phyloP scores from a whole-genome alignment of 2,888 invertebrate genomes.

The Protophormia terraenovae region DNA sequence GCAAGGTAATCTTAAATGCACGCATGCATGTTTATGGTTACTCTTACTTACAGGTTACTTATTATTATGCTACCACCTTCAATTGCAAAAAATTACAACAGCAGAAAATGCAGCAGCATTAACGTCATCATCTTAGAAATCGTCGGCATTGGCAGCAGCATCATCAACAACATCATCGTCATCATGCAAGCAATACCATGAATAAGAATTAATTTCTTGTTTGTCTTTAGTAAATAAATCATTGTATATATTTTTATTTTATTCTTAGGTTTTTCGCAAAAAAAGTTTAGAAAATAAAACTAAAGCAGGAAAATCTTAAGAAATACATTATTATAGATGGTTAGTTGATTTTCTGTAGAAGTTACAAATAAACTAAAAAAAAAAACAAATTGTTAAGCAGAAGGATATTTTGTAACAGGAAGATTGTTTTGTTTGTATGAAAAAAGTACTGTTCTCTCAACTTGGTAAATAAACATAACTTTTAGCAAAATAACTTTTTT shows the following conservation, averaged over 20 bases:
- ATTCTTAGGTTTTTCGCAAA: background rate
- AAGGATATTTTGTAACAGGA: background rate
- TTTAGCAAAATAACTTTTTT: background rate
- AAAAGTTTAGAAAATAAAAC: slow-evolving; percentile 1
- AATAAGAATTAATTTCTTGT: slow-evolving; percentile 68
- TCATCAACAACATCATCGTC: background rate
- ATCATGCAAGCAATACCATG: slow-evolving; percentile 45
- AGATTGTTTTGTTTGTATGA: background rate
- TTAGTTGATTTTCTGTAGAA: slow-evolving; percentile 5
- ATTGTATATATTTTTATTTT: slow-evolving; percentile 28
- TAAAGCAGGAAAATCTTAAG: slow-evolving; percentile 32
- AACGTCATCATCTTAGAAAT: slow-evolving; percentile 30
- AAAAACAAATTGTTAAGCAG: background rate
- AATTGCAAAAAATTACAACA: background rate
- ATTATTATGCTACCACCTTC: slow-evolving; percentile 35
- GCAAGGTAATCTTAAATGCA: slow-evolving; percentile 39
- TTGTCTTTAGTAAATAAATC: slow-evolving; percentile 66
- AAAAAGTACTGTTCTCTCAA: too few relatives aligned
- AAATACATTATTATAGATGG: slow-evolving; percentile 31
- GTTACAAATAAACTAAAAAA: background rate
- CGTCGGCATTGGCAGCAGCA: slow-evolving; percentile 12
- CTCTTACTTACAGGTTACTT: slow-evolving; percentile 18
- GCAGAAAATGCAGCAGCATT: background rate
- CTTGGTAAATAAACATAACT: background rate
- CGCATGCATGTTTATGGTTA: slow-evolving; percentile 31